Base-by-base conservation (phyloP, 2,113 vertebrate genomes). In the Embiotoca jacksoni region DNA sequence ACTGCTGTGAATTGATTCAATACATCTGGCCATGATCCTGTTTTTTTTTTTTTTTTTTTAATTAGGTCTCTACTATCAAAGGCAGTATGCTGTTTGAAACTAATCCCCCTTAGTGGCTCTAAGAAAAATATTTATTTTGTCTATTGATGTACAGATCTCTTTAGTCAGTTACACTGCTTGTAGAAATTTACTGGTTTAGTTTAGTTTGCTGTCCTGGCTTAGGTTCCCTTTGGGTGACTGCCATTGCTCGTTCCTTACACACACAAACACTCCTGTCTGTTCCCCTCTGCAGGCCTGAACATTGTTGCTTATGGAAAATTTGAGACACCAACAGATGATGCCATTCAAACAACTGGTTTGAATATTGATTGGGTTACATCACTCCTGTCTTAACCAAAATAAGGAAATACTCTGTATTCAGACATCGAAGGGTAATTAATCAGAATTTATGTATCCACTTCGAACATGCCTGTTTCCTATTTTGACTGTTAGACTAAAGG, bases 231-330 rank as follows among this genome's bases (percentile, higher is more conserved):
- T 93, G 92, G 89, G 68, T 13, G 31, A 53, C 31, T 80, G 92
- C 91, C 91, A 90, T 61, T 46, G 37, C 70, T 68, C 64, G 69
- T 81, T 59, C 65, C 54, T 73, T 50, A 76, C 62, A 69, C 46
- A 73, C 31, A 68, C n/a, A 62, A 80, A 84, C 72, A 78, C 71
- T 88, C 49, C 69, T 78, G 72, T 85, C 77, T 90, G 69, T 82
- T 85, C 61, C 49, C 64, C 4, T 71, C 60, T 72, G 78, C 83
- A 89, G 80, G 85, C 85, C 73, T 65, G 79, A 87, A 87, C 88
- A 75, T 81, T 75, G 84, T 85, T 80, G 66, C 72, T 88, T 60
- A 80, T 90, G 93, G 92, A 94, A 94, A 94, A 72, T 79, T 7
- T 93, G 90, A 94, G 81, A 82, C 80, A 54, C 23, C 9, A 58